Percentiles rank a stretch among this genome's conserved stretches.
phyloP scores from a whole-genome alignment of 2,888 invertebrate species.

The Branchipolynoe longqiensis region DNA sequence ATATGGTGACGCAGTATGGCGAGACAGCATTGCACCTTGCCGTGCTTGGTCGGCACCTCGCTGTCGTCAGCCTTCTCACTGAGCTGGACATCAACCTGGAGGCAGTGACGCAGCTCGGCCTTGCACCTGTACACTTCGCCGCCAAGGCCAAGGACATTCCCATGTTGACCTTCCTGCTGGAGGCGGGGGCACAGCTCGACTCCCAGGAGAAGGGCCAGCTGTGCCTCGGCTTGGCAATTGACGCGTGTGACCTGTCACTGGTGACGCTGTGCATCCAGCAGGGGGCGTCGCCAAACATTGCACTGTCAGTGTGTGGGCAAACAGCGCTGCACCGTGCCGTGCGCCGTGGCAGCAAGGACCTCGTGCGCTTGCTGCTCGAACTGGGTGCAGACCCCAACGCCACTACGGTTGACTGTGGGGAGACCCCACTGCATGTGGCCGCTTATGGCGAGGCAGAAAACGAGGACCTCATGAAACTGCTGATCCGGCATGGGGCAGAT shows the following conservation, averaged over 20 bases:
- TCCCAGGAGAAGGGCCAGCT: conserved; percentile 31
- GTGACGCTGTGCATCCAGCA: conserved; percentile 19
- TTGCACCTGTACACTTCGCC: conserved; percentile 13
- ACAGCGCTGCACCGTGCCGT: conserved; percentile 36
- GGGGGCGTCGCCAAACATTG: conserved; percentile 19
- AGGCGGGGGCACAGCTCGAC: not conserved
- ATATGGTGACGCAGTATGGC: conserved; percentile 13
- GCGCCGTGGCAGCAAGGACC: conserved; percentile 28
- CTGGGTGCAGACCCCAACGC: conserved; percentile 26
- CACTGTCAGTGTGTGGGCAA: conserved; percentile 27
- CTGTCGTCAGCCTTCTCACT: not conserved
- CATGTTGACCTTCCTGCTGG: conserved; percentile 40
- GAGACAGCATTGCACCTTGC: conserved; percentile 38
- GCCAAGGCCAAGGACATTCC: conserved; percentile 34
- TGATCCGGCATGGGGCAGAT: conserved; percentile 24
- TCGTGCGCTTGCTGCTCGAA: not conserved
- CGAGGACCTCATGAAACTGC: conserved; percentile 30
- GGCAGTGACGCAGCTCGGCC: not conserved
- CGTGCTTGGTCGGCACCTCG: not conserved
- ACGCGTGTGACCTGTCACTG: conserved; percentile 15
- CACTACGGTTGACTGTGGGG: conserved; percentile 27
- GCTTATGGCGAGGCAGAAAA: conserved; percentile 40
- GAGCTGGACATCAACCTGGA: conserved; percentile 4
- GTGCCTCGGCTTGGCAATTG: conserved; percentile 15
- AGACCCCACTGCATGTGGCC: conserved; percentile 45